A percentile compares a stretch with the other conserved stretches of the same genome.
Evolutionary conservation across 2,888 invertebrate species (phyloP).

Genomic region (Stenchaetothrips biformis): DNA sequence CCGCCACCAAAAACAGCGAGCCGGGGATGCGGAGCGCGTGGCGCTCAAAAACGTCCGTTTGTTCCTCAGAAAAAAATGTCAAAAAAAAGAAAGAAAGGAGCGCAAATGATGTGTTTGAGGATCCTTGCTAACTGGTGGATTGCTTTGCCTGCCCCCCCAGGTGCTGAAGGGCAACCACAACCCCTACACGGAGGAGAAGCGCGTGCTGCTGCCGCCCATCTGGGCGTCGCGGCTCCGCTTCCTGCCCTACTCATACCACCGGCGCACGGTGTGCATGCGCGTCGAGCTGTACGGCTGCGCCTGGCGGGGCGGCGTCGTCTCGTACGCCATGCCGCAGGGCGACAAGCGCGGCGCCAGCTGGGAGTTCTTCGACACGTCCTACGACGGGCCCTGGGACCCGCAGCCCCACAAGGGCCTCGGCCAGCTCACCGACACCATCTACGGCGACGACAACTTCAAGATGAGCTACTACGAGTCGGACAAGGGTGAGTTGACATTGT

Average conservation of each 20-base stretch:
- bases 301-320: slow-evolving; percentile 75
- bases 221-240: slow-evolving; percentile 82
- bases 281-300: slow-evolving; percentile 85
- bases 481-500: slow-evolving; percentile 50
- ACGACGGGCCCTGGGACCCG: slow-evolving; percentile 56
- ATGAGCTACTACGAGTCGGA: slow-evolving; percentile 54
- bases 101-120: no score
- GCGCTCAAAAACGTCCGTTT: no score
- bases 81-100: no score
- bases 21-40: no score
- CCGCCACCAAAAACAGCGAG: no score
- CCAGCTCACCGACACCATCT: slow-evolving; percentile 62
- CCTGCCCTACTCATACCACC: slow-evolving; percentile 76
- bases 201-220: slow-evolving; percentile 72
- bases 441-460: slow-evolving; percentile 57
- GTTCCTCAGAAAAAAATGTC: no score
- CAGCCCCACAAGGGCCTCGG: slow-evolving; percentile 60
- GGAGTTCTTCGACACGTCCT: slow-evolving; percentile 70
- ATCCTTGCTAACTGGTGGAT: no score
- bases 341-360: slow-evolving; percentile 72
- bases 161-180: slow-evolving; percentile 78
- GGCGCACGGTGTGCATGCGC: slow-evolving; percentile 84
- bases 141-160: no score
- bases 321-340: slow-evolving; percentile 85
- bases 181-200: slow-evolving; percentile 76